Conservation (phyloP, 1,140 invertebrate genomes). For the Coelopa frigida region DNA sequence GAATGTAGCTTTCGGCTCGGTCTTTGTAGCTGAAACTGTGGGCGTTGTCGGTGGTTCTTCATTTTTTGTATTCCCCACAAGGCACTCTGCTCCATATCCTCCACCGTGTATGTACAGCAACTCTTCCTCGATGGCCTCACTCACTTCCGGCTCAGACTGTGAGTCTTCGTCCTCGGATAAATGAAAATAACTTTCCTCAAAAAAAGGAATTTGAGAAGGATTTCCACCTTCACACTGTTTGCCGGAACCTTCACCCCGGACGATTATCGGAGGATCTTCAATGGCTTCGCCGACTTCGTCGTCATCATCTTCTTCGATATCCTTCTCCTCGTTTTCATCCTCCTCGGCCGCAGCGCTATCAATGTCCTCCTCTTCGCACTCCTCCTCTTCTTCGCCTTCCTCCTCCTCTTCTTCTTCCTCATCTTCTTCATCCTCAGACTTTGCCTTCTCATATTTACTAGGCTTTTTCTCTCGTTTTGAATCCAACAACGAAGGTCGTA, state of each 20-base stretch:
- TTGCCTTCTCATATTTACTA: constrained; percentile 31
- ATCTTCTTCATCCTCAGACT: constrained; percentile 34
- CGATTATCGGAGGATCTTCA: constrained; percentile 64
- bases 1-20: constrained; percentile 43
- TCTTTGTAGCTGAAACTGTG: background rate
- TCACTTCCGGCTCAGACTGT: constrained; percentile 48
- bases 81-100: constrained; percentile 64
- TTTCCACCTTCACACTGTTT: constrained; percentile 53
- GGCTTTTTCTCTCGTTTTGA: constrained; percentile 37
- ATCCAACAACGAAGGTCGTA: constrained; percentile 27
- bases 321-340: constrained; percentile 48
- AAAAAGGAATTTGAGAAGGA: constrained; percentile 8
- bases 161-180: constrained; percentile 15
- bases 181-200: no score
- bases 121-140: constrained; percentile 66
- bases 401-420: constrained; percentile 31
- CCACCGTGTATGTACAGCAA: constrained; percentile 63
- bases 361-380: constrained; percentile 58
- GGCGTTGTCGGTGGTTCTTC: constrained; percentile 11
- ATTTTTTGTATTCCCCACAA: constrained; percentile 43
- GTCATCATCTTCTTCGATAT: constrained; percentile 50
- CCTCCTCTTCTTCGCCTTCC: constrained; percentile 36
- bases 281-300: constrained; percentile 55
- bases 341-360: constrained; percentile 52
- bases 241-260: constrained; percentile 62